These are phyloP conservation scores for Zapornia atra DNA, from an alignment of 2,113 vertebrate genomes.

Conservation along the genomic window DNA sequence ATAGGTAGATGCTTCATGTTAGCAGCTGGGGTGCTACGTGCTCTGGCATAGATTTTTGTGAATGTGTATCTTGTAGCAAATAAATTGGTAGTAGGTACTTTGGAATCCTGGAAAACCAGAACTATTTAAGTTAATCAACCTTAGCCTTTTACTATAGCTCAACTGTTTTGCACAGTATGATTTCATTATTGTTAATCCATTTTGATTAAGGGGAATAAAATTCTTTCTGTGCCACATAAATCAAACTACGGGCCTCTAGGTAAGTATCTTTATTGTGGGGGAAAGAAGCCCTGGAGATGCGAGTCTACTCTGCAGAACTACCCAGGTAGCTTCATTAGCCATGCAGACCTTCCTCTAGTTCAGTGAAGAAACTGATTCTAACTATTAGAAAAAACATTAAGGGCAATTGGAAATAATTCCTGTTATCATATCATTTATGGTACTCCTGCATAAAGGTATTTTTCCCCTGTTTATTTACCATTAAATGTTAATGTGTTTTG, in stretches of 20 bases:
- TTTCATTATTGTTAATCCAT: not conserved
- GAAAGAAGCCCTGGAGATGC: not conserved
- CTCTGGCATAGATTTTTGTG: not conserved
- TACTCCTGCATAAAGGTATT: no score
- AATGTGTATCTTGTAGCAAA: not conserved
- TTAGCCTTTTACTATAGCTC: not conserved
- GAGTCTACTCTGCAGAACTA: not conserved
- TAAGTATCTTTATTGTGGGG: not conserved
- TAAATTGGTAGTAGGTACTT: not conserved
- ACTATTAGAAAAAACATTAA: not conserved
- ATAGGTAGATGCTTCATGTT: not conserved
- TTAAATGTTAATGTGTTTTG: not conserved
- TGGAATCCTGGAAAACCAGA: not conserved
- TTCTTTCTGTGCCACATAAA: not conserved
- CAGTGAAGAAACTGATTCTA: not conserved
- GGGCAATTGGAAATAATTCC: not conserved
- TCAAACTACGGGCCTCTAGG: not conserved
- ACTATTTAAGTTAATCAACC: not conserved
- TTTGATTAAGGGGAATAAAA: not conserved
- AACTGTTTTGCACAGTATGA: not conserved
- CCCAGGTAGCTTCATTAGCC: not conserved
- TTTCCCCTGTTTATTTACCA: not conserved
- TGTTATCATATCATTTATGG: not conserved
- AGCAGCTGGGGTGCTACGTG: not conserved
- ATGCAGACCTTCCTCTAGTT: not conserved